Evolutionary conservation across 1,140 invertebrate species (phyloP), one percentile per base, ranked within the genome.

Genomic region (Listronotus bonariensis): DNA sequence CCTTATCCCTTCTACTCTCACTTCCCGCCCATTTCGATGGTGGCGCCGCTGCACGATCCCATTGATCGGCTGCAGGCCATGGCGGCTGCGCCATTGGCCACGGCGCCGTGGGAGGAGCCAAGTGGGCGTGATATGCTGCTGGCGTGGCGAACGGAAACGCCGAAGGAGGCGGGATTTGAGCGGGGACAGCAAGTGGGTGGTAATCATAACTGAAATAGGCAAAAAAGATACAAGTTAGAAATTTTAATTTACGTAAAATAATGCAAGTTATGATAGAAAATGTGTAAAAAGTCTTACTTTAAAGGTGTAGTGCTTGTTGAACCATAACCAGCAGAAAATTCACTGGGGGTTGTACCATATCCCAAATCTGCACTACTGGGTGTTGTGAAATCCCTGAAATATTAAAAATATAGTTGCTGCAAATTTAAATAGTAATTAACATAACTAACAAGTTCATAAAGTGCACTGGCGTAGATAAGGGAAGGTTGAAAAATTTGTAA

Each of bases 291-390:
- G 31, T 61, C 70, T 71, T 70, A 77, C 72, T 48, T 40, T 48
- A 77, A 68, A 6, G 76, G 76, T 31, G 76, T 77, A 11, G 72
- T 74, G n/a, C 69, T 68, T 7, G 74, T 59, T 9, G 74, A 76
- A 6, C 72, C 74, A 38, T 79, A 83, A 65, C 75, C 79, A 14
- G 77, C 74, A 9, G 82, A 80, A 69, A 81, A 84, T 69, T 85
- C 83, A 69, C 82, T 84, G 4, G 79, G 80, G n/a, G 80, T 79
- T 0, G 83, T 83, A 1, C 76, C 79, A 63, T 85, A 85, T 17
- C 83, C 81, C 58, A 84, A 73, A 72, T 84, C 83, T 59, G 81
- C 80, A 9, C 82, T 82, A 51, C 79, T 75, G 11, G 84, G 83
- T 1, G 84, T 84, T 5, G 82, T 72, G 71, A 81, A 84, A 56